These are phyloP conservation scores for Drosophila infuscata DNA, from an alignment of 2,888 invertebrate genomes.

Conservation along the genomic window DNA sequence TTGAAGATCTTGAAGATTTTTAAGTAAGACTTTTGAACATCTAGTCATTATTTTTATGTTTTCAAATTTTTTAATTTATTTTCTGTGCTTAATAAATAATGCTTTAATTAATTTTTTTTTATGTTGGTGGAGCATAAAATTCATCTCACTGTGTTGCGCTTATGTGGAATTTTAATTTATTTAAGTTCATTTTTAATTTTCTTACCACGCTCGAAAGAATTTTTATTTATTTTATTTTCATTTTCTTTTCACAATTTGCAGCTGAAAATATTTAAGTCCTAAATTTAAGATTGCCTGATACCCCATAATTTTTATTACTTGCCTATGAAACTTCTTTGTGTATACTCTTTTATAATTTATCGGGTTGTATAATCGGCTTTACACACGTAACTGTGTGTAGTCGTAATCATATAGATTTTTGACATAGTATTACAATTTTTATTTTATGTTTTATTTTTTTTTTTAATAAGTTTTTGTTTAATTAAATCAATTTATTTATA, in stretches of 20 bases:
- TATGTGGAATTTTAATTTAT: conserved; percentile 6
- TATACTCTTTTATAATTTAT: conserved; percentile 3
- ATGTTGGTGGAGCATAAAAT: not conserved
- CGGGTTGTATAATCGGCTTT: conserved; percentile 2
- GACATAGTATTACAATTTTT: not conserved
- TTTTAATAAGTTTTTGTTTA: conserved; percentile 25
- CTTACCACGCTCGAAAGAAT: conserved; percentile 20
- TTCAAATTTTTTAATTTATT: not conserved
- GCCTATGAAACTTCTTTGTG: conserved; percentile 16
- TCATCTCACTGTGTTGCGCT: conserved; percentile 7
- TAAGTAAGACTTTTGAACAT: not conserved
- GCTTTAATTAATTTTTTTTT: not conserved
- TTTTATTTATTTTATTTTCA: conserved; percentile 53
- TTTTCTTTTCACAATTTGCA: conserved; percentile 61
- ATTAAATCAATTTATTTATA: conserved; percentile 1
- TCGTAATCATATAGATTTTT: conserved; percentile 1
- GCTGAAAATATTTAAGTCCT: conserved; percentile 63
- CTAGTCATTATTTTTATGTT: not conserved
- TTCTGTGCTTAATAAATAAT: not conserved
- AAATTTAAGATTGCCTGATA: conserved; percentile 49
- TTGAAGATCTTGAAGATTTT: not conserved
- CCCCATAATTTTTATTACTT: conserved; percentile 23
- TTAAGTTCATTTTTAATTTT: conserved; percentile 22
- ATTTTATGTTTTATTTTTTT: conserved; percentile 2
- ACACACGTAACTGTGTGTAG: conserved; percentile 14